A percentile compares a stretch with the other conserved stretches of the same genome.
Evolutionary conservation across 2,113 vertebrate genomes (phyloP).

Genomic region (Bufo gargarizans): DNA sequence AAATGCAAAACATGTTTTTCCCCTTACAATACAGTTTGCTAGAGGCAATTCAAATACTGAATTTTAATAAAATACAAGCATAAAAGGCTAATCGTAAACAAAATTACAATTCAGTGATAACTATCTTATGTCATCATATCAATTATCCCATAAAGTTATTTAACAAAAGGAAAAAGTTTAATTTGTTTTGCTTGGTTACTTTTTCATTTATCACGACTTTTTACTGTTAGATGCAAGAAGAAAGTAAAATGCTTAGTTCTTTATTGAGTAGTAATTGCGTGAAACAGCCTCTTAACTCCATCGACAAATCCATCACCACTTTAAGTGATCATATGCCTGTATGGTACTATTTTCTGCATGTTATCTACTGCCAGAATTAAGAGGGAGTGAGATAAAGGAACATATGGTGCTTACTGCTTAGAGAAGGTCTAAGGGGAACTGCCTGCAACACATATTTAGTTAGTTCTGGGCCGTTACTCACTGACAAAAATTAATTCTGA

Average conservation of each 20-base stretch:
- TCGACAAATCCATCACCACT: conserved; percentile 39
- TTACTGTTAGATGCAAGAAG: conserved; percentile 3
- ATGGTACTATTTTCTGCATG: conserved; percentile 23
- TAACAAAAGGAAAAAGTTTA: conserved; percentile 3
- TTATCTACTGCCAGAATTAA: conserved; percentile 53
- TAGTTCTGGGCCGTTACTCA: conserved; percentile 50
- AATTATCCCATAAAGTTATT: conserved; percentile 17
- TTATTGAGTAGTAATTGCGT: conserved; percentile 25
- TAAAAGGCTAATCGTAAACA: conserved; percentile 1
- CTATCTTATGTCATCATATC: neutral
- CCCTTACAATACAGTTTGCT: no score
- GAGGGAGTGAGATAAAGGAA: conserved; percentile 31
- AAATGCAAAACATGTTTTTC: neutral
- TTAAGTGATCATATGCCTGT: conserved; percentile 22
- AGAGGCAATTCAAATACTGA: neutral
- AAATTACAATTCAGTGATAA: neutral
- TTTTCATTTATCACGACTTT: conserved; percentile 23
- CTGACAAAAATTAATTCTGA: conserved; percentile 46
- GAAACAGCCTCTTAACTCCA: conserved; percentile 44
- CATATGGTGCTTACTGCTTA: conserved; percentile 53
- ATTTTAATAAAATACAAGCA: neutral
- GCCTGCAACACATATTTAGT: conserved; percentile 43
- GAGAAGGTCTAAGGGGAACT: conserved; percentile 53
- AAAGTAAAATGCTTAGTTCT: conserved; percentile 26
- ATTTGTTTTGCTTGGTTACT: conserved; percentile 22